Evolutionary conservation across 2,888 invertebrate species (phyloP), one percentile per base, ranked within the genome.

Genomic region (Stenodema calcarata): DNA sequence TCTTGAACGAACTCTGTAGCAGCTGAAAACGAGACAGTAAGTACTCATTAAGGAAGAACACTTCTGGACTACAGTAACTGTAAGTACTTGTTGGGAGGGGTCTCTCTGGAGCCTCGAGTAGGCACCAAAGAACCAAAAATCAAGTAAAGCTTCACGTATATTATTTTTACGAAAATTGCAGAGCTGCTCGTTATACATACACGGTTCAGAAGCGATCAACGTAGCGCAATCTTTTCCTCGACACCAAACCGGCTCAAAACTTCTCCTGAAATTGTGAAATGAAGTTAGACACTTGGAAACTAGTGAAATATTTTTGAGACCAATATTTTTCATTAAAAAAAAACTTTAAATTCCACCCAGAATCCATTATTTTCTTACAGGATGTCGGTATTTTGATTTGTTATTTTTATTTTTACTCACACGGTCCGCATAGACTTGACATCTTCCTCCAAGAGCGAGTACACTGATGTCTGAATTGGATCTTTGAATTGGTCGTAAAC

Each of bases 401-500:
- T n/a, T n/a, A n/a, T n/a, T n/a, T 54, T 18, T 4, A 54, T 54
- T 6, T 54, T 73, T 16, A 73, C 27, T 27, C 12, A 47, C 47
- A 12, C 1, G 12, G 16, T 47, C 3, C 12, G 12, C 1, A 47
- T 12, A 12, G 47, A 47, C 16, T 47, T 47, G 42, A 81, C 1
- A 23, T 87, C 83, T 7, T 88, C 88, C 27, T 88, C 87, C 11
- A 88, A 87, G 14, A 91, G 88, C 84, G 90, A 89, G 89, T 92
- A 92, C 28, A 90, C 89, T 35, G 89, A 88, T n/a, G 91, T 90
- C 1, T 91, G 90, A 0, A 90, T 89, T 12, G 90, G 89, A 50
- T 91, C 89, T n/a, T 84, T 88, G 85, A 92, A 91, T 6, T 92
- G 90, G 87, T 91, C 90, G 92, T 92, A 93, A 89, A 92, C 92